phyloP scores from a whole-genome alignment of 2,113 vertebrate genomes.

The Leiothrix lutea region DNA sequence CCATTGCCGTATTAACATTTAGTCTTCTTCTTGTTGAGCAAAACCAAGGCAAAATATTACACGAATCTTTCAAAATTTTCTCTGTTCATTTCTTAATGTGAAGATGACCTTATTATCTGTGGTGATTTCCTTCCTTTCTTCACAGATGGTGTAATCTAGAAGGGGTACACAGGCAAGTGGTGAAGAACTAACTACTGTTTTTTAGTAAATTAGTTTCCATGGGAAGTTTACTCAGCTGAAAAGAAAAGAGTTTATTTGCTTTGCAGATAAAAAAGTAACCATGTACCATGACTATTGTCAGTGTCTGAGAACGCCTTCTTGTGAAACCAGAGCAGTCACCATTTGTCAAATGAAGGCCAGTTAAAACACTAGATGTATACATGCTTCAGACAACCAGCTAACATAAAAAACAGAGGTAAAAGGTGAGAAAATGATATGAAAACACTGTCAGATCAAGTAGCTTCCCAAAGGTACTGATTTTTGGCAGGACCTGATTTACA shows the following conservation, averaged over 20 bases:
- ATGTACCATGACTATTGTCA: neutral
- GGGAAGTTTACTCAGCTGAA: slow-evolving; percentile 31
- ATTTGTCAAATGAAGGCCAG: neutral
- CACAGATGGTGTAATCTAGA: slow-evolving; percentile 11
- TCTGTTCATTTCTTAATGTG: neutral
- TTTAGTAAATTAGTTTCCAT: slow-evolving; percentile 25
- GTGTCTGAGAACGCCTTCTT: neutral
- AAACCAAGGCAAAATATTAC: neutral
- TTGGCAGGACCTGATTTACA: neutral
- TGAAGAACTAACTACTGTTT: neutral
- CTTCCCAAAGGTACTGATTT: neutral
- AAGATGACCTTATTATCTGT: slow-evolving; percentile 10
- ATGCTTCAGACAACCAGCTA: neutral
- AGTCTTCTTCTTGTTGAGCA: neutral
- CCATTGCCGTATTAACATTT: neutral
- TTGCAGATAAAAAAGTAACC: neutral
- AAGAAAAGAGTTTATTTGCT: slow-evolving; percentile 3
- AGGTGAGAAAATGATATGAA: neutral
- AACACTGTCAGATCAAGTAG: neutral
- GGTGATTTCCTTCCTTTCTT: slow-evolving; percentile 37
- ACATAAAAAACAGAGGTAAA: neutral
- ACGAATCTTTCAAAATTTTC: slow-evolving; percentile 19
- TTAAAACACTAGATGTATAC: neutral
- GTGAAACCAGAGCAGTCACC: slow-evolving; percentile 3
- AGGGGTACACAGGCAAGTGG: neutral